Evolutionary conservation across 2,888 invertebrate species (phyloP).

Genomic region (Dasypolia templi): DNA sequence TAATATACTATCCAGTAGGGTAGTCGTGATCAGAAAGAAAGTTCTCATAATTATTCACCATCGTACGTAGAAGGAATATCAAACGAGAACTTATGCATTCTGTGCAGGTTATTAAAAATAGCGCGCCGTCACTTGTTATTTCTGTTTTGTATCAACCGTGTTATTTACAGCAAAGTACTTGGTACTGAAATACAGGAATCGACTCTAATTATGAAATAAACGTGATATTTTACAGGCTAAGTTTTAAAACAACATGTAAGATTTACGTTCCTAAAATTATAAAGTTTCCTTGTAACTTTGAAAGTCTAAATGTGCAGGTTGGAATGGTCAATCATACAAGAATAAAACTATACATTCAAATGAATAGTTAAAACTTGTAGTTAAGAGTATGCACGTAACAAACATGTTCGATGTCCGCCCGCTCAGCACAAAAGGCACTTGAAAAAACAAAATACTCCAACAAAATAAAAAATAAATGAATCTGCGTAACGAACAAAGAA

Average conservation of each 20-base stretch:
- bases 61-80: conserved; percentile 36
- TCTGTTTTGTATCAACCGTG: conserved; percentile 46
- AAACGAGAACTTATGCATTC: conserved; percentile 48
- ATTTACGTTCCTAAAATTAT: conserved; percentile 15
- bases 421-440: conserved; percentile 1
- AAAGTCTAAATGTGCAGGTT: not conserved
- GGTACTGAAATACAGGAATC: conserved; percentile 21
- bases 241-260: conserved; percentile 1
- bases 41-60: conserved; percentile 43
- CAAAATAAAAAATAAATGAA: conserved; percentile 43
- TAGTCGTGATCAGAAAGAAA: conserved; percentile 10
- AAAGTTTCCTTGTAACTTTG: not conserved
- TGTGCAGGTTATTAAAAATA: conserved; percentile 51
- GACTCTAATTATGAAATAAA: conserved; percentile 33
- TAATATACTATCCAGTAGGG: conserved; percentile 22
- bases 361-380: not conserved
- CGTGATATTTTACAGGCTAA: conserved; percentile 30
- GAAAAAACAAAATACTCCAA: conserved; percentile 26
- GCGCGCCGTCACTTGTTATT: conserved; percentile 49
- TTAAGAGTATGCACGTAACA: not conserved
- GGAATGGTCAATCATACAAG: not conserved
- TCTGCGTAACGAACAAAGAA: conserved; percentile 28
- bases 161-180: conserved; percentile 35
- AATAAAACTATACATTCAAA: not conserved
- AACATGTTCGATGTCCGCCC: not conserved